Percentiles rank a stretch among this genome's conserved stretches.
Conservation (phyloP, 2,113 vertebrate species). For the Ploceus nigricollis region DNA sequence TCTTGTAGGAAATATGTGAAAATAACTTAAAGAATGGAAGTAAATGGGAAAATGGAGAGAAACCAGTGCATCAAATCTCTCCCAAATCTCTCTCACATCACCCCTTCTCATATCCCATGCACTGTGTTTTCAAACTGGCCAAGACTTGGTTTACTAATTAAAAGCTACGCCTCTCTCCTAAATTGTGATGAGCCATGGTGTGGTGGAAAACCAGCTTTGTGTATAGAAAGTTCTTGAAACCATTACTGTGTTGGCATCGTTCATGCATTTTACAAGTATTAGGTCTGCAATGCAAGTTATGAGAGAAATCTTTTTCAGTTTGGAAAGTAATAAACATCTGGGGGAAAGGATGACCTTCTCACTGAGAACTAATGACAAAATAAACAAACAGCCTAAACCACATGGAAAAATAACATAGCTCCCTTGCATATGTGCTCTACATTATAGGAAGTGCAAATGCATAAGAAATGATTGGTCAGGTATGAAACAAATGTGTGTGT, state of each 20-base stretch:
- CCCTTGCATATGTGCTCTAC: neutral
- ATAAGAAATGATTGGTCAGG: neutral
- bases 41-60: neutral
- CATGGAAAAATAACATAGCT: conserved; percentile 4
- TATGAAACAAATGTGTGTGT: neutral
- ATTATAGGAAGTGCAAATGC: neutral
- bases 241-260: neutral
- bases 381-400: conserved; percentile 46
- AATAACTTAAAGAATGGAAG: neutral
- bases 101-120: neutral
- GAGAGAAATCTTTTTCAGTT: conserved; percentile 19
- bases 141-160: neutral
- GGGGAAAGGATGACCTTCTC: conserved; percentile 31
- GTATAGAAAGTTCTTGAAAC: conserved; percentile 35
- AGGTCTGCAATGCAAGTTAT: conserved; percentile 9
- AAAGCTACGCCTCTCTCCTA: neutral
- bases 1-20: neutral
- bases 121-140: neutral
- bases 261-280: conserved; percentile 43
- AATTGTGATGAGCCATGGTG: neutral
- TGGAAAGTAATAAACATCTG: conserved; percentile 52
- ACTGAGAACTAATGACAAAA: conserved; percentile 41
- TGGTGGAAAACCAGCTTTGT: neutral
- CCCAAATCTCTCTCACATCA: neutral
- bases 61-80: neutral